Evolutionary conservation across 1,140 invertebrate species (phyloP).

Genomic region (Zaprionus taronus): DNA sequence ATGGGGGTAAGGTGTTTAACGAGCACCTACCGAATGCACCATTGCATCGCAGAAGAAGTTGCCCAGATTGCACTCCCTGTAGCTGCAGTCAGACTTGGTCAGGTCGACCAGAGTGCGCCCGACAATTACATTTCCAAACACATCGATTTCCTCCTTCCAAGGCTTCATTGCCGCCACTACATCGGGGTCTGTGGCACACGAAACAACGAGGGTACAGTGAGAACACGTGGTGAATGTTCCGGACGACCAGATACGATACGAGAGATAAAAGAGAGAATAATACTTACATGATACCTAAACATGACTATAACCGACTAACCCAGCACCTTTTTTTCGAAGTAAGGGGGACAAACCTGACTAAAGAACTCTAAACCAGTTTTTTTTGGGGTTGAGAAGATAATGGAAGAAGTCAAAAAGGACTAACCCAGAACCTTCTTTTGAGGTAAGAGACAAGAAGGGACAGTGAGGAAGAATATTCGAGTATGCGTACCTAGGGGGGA

Average conservation of each 20-base stretch:
- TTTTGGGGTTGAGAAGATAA: conserved; percentile 82
- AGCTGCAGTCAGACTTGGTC: conserved; percentile 86
- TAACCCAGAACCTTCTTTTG: no score
- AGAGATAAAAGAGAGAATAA: no score
- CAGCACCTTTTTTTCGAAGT: neutral
- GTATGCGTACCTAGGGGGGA: no score
- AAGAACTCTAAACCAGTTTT: no score
- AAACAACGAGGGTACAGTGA: neutral
- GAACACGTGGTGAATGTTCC: neutral
- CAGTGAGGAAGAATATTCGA: no score
- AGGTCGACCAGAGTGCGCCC: conserved; percentile 87
- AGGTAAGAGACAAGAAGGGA: no score
- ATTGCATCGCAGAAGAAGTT: conserved; percentile 91
- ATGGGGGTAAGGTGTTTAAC: neutral
- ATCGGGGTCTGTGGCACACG: conserved; percentile 71
- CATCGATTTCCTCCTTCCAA: conserved; percentile 87
- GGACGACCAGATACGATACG: neutral
- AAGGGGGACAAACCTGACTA: no score
- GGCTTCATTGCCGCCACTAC: conserved; percentile 85
- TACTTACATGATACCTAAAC: neutral
- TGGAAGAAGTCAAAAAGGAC: no score
- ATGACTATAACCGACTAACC: neutral
- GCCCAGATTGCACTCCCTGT: conserved; percentile 90
- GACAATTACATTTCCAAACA: conserved; percentile 86
- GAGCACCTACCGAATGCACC: conserved; percentile 85